Evolutionary conservation across 2,113 vertebrate genomes (phyloP).

Genomic region (Lepus americanus): DNA sequence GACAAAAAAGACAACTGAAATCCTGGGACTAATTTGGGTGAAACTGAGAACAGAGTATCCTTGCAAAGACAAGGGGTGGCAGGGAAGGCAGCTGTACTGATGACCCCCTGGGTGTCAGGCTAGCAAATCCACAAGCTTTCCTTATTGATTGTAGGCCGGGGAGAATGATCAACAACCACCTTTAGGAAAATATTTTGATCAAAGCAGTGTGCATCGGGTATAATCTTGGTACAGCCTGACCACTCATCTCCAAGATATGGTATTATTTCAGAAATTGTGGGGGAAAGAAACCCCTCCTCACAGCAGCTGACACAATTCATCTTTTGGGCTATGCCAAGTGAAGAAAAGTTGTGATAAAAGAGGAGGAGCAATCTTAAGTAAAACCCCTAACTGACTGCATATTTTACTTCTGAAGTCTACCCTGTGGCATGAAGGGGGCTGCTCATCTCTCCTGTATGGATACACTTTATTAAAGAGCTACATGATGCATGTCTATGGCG

Average conservation of each 20-base stretch:
- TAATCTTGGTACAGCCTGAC: slow-evolving; percentile 59
- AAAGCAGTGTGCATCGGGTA: slow-evolving; percentile 67
- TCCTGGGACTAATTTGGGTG: slow-evolving; percentile 81
- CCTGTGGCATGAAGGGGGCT: background rate
- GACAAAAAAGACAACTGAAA: slow-evolving; percentile 78
- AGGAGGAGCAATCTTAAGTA: slow-evolving; percentile 62
- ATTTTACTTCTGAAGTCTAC: slow-evolving; percentile 71
- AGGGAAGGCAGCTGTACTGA: slow-evolving; percentile 66
- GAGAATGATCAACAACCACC: slow-evolving; percentile 48
- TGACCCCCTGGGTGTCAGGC: slow-evolving; percentile 55
- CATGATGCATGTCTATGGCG: slow-evolving; percentile 34
- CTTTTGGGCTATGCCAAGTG: slow-evolving; percentile 33
- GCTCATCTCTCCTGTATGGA: slow-evolving; percentile 43
- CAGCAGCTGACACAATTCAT: slow-evolving; percentile 59
- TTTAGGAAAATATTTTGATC: slow-evolving; percentile 63
- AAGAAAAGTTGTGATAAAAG: slow-evolving; percentile 60
- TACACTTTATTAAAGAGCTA: slow-evolving; percentile 55
- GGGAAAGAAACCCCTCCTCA: background rate
- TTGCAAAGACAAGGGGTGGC: slow-evolving; percentile 41
- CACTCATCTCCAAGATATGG: slow-evolving; percentile 60
- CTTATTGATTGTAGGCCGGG: slow-evolving; percentile 45
- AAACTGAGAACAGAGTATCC: slow-evolving; percentile 75
- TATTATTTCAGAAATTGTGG: slow-evolving; percentile 45
- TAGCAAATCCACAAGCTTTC: slow-evolving; percentile 66
- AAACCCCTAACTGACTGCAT: background rate